phyloP scores from a whole-genome alignment of 2,888 invertebrate species.

The Lamellibrachia columna region DNA sequence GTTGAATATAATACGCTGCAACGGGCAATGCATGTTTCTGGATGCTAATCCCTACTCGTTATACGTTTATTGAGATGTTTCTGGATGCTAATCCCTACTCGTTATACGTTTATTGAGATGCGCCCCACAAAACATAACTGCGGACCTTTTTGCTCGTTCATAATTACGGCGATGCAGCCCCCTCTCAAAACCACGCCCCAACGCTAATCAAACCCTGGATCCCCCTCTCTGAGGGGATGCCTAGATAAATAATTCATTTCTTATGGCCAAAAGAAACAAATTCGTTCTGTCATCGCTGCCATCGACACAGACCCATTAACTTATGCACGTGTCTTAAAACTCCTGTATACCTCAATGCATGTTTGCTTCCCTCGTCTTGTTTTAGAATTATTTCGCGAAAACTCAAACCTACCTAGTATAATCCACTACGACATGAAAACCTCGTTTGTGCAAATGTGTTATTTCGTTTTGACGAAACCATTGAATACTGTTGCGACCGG shows the following conservation, averaged over 20 bases:
- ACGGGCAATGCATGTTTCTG: background rate
- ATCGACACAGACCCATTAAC: background rate
- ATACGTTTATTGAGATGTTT: background rate
- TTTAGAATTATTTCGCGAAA: too few relatives aligned
- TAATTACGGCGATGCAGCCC: background rate
- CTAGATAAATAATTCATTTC: background rate
- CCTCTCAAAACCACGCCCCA: background rate
- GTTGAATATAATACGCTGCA: background rate
- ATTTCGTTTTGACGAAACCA: too few relatives aligned
- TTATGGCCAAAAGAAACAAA: background rate
- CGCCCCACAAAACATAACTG: background rate
- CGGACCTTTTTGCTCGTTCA: background rate
- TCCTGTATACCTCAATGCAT: too few relatives aligned
- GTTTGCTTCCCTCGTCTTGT: too few relatives aligned
- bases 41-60: background rate
- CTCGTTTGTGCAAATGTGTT: too few relatives aligned
- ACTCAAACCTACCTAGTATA: too few relatives aligned
- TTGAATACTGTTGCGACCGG: too few relatives aligned
- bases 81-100: background rate
- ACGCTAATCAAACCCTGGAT: background rate
- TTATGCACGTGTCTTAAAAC: background rate
- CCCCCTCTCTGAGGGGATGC: background rate
- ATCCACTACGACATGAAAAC: too few relatives aligned
- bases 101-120: background rate
- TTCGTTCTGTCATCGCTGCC: background rate